Percentiles rank a stretch among this genome's conserved stretches.
Conservation (phyloP, 2,888 invertebrate species). For the Ganaspis brasiliensis region DNA sequence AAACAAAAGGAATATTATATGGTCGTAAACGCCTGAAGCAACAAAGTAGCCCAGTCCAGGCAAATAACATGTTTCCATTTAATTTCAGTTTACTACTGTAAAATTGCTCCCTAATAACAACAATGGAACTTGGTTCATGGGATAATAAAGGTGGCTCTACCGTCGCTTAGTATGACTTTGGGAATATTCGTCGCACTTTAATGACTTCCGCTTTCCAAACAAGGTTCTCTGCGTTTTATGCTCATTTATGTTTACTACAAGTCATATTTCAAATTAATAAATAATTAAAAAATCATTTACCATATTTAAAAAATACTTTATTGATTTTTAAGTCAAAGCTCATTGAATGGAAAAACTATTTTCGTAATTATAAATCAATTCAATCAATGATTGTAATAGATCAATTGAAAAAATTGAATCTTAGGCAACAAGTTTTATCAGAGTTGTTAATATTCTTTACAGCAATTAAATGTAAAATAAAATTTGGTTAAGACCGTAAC, state of each 20-base stretch:
- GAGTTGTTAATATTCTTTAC: not conserved
- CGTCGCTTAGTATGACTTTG: conserved; percentile 40
- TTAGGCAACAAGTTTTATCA: too few relatives aligned
- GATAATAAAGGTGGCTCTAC: conserved; percentile 54
- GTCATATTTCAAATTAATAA: not conserved
- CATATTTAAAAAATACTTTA: too few relatives aligned
- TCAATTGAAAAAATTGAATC: too few relatives aligned
- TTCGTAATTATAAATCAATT: too few relatives aligned
- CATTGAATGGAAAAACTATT: too few relatives aligned
- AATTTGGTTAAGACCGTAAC: not conserved
- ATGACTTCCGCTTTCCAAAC: not conserved
- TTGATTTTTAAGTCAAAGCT: too few relatives aligned
- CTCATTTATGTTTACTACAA: too few relatives aligned
- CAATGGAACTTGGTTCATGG: conserved; percentile 64
- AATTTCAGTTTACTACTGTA: conserved; percentile 78
- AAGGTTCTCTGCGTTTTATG: not conserved
- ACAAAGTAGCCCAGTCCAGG: conserved; percentile 2
- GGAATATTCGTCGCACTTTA: not conserved
- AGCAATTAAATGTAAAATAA: not conserved
- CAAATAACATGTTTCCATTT: conserved; percentile 75
- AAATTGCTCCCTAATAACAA: conserved; percentile 76
- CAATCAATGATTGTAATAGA: too few relatives aligned
- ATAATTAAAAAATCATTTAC: not conserved
- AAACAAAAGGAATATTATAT: conserved; percentile 6
- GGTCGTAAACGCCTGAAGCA: conserved; percentile 21